Percentiles rank a stretch among this genome's conserved stretches.
These are phyloP conservation scores for Cheilosia vernalis DNA, from an alignment of 2,888 invertebrate species.

Conservation along the genomic window DNA sequence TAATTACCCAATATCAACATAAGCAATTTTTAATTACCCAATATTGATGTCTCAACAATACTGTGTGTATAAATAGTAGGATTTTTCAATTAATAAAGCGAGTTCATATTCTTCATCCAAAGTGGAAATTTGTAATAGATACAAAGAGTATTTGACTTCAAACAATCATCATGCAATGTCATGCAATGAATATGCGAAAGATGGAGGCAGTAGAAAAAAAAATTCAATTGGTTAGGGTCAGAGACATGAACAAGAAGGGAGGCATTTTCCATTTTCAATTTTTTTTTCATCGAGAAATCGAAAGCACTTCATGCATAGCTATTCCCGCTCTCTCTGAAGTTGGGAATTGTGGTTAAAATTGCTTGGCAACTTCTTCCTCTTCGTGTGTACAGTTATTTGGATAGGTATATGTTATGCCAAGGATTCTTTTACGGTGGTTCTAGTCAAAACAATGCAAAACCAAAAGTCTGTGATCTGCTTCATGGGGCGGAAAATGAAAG, in stretches of 20 bases:
- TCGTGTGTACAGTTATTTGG: not conserved
- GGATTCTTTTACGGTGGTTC: constrained; percentile 5
- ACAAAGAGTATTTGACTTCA: too few species aligned
- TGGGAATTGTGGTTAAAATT: constrained; percentile 33
- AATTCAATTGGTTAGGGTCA: constrained; percentile 33
- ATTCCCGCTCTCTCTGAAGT: constrained; percentile 12
- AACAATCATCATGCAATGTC: constrained; percentile 65
- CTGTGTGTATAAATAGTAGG: too few species aligned
- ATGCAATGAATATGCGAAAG: constrained; percentile 69
- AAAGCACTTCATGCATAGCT: constrained; percentile 46
- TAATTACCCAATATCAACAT: too few species aligned
- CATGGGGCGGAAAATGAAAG: constrained; percentile 62
- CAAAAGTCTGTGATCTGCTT: constrained; percentile 64
- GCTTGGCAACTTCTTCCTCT: constrained; percentile 28
- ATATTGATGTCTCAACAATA: too few species aligned
- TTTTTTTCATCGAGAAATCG: constrained; percentile 53
- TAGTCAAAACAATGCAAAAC: constrained; percentile 35
- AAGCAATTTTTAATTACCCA: too few species aligned
- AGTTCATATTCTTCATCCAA: too few species aligned
- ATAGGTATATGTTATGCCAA: constrained; percentile 34
- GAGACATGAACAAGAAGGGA: constrained; percentile 38
- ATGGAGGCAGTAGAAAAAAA: constrained; percentile 29
- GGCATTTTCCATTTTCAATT: constrained; percentile 14
- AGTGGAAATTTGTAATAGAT: too few species aligned
- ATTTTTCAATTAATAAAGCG: too few species aligned